phyloP scores from a whole-genome alignment of 2,113 vertebrate species.

The Gnathonemus echidnorhynchus region DNA sequence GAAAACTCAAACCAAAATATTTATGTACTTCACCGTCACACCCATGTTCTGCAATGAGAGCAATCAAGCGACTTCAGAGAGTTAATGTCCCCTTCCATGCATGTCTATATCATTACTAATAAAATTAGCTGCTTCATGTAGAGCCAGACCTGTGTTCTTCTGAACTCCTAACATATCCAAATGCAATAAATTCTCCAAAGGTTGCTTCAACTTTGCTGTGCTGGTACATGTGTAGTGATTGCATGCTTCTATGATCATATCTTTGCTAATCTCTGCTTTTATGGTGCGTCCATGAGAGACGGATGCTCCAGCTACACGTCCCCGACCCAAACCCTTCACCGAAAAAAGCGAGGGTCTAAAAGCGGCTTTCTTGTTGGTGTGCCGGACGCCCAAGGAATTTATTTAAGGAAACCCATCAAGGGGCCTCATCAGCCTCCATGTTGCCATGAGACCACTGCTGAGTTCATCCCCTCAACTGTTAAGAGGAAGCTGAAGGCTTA shows the following conservation, averaged over 20 bases:
- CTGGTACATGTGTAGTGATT: neutral
- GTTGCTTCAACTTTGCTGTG: neutral
- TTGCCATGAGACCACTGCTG: neutral
- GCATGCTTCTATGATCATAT: neutral
- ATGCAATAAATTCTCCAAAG: neutral
- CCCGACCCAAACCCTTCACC: neutral
- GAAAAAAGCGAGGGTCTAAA: neutral
- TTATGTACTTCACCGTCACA: neutral
- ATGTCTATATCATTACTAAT: neutral
- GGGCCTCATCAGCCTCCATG: neutral
- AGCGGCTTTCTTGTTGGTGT: neutral
- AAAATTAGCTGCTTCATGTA: neutral
- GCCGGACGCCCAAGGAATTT: neutral
- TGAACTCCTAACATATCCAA: neutral
- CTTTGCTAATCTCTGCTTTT: neutral
- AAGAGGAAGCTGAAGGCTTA: neutral
- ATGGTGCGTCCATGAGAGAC: neutral
- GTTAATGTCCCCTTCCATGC: neutral
- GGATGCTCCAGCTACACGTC: neutral
- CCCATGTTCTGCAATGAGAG: neutral
- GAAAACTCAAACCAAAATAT: neutral
- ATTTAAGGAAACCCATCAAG: neutral
- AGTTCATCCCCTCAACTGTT: neutral
- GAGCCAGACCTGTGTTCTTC: neutral
- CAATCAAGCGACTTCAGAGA: neutral